These are phyloP conservation scores for Erythrocercus mccallii DNA, from an alignment of 2,113 vertebrate genomes.

Conservation along the genomic window DNA sequence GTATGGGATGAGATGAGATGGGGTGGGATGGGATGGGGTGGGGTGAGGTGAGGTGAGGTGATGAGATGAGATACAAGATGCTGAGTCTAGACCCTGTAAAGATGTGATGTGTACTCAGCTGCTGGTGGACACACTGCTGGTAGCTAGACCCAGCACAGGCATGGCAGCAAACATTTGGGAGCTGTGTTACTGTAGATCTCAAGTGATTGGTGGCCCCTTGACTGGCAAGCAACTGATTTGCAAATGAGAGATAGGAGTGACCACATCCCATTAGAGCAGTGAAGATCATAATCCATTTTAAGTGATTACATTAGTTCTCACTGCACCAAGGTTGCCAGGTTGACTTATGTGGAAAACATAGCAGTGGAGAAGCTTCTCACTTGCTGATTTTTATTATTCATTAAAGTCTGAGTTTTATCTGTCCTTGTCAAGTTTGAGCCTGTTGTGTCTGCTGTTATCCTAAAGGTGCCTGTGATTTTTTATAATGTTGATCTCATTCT, in stretches of 20 bases:
- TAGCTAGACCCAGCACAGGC: fast-evolving
- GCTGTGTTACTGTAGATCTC: fast-evolving
- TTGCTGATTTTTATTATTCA: neutral
- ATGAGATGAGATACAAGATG: neutral
- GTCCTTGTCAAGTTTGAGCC: neutral
- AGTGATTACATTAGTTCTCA: neutral
- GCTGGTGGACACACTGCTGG: neutral
- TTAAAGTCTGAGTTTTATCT: neutral
- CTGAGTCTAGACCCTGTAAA: neutral
- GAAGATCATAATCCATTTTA: neutral
- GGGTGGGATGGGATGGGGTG: neutral
- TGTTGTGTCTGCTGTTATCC: neutral
- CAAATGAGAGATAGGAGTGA: neutral
- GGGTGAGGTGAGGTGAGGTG: neutral
- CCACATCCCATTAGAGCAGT: neutral
- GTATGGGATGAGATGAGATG: neutral
- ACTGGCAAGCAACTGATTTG: neutral
- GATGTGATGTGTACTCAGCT: neutral
- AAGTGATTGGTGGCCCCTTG: neutral
- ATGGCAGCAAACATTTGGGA: fast-evolving
- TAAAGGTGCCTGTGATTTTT: neutral
- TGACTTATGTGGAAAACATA: neutral
- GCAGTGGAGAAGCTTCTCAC: neutral
- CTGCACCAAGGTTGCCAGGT: fast-evolving
- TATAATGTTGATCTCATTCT: neutral